Percentiles rank a stretch among this genome's conserved stretches.
phyloP scores from a whole-genome alignment of 2,888 invertebrate genomes.

The Halictus quadricinctus region DNA sequence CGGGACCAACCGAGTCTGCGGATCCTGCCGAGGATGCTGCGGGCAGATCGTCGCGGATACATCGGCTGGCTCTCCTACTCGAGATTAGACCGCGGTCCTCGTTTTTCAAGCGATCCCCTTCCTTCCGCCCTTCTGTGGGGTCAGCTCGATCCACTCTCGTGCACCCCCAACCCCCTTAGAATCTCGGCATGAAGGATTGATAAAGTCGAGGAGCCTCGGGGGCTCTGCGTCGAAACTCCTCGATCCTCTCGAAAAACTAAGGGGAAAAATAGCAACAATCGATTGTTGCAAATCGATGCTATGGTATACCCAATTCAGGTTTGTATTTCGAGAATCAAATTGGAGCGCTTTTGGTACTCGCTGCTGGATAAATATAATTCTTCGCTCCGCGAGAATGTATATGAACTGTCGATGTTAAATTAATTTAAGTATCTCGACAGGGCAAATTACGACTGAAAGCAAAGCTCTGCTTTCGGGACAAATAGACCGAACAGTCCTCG shows the following conservation, averaged over 20 bases:
- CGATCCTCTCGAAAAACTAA: not conserved
- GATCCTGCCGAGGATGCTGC: constrained; percentile 57
- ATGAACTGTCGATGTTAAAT: no score
- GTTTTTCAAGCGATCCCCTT: constrained; percentile 60
- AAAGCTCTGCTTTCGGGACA: no score
- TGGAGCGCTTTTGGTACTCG: no score
- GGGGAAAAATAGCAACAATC: not conserved
- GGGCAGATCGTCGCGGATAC: constrained; percentile 51
- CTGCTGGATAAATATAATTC: no score
- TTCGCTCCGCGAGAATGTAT: no score
- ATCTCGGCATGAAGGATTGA: constrained; percentile 64
- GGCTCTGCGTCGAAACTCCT: not conserved
- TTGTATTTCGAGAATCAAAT: no score
- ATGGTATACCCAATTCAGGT: no score
- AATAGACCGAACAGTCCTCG: no score
- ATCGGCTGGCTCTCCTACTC: constrained; percentile 37
- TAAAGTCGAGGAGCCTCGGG: constrained; percentile 55
- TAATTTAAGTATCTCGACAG: no score
- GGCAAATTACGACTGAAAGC: no score
- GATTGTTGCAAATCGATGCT: not conserved
- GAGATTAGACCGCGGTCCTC: constrained; percentile 67
- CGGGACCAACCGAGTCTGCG: constrained; percentile 65
- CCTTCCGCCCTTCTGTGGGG: constrained; percentile 46
- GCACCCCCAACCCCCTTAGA: constrained; percentile 14
- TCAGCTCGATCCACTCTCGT: constrained; percentile 26